These are phyloP conservation scores for Girardia tigrina DNA, from an alignment of 2,888 invertebrate species.

Conservation along the genomic window DNA sequence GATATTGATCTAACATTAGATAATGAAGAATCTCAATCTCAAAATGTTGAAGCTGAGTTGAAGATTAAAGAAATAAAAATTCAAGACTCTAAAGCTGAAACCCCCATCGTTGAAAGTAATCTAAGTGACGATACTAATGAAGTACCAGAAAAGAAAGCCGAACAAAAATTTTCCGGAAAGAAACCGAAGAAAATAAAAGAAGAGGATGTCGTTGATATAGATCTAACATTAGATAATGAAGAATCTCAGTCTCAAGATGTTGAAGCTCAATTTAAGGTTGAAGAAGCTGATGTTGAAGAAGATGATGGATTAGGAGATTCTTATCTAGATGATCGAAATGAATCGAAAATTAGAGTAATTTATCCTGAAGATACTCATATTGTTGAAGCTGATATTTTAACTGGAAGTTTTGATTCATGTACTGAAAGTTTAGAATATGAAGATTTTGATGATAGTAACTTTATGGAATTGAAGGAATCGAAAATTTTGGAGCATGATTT, in stretches of 20 bases:
- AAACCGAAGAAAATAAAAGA: background rate
- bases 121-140: too few relatives aligned
- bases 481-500: background rate
- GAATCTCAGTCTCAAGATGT: background rate
- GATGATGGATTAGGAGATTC: slow-evolving; percentile 23
- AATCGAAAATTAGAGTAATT: too few relatives aligned
- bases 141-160: background rate
- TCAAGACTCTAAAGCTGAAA: background rate
- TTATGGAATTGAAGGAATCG: slow-evolving; percentile 15
- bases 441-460: slow-evolving; percentile 8
- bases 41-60: background rate
- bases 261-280: slow-evolving; percentile 9
- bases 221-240: background rate
- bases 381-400: slow-evolving; percentile 19
- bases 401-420: slow-evolving; percentile 23
- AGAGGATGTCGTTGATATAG: background rate
- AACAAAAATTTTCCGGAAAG: background rate
- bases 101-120: background rate
- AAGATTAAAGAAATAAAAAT: too few relatives aligned
- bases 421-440: slow-evolving; percentile 20
- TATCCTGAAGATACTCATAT: background rate
- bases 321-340: slow-evolving; percentile 15
- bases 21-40: background rate
- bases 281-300: slow-evolving; percentile 26
- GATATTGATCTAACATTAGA: background rate